Percentiles rank a stretch among this genome's conserved stretches.
phyloP scores from a whole-genome alignment of 2,888 invertebrate genomes.

The Troides oblongomaculatus region DNA sequence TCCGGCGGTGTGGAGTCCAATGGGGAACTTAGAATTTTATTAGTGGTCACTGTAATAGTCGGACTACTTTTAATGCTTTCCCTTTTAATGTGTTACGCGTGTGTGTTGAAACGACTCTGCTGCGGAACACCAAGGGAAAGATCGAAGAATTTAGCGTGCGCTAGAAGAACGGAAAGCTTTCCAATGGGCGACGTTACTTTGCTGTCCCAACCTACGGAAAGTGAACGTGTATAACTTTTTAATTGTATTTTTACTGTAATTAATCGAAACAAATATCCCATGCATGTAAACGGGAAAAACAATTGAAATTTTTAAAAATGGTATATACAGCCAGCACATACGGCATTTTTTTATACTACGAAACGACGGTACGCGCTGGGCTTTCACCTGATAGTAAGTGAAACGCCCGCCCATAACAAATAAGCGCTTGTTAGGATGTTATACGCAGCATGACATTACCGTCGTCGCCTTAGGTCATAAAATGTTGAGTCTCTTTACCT shows the following conservation, averaged over 20 bases:
- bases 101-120: slow-evolving; percentile 82
- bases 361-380: too few species aligned
- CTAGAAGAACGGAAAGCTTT: slow-evolving; percentile 73
- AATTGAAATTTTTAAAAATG: too few species aligned
- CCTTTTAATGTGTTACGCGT: slow-evolving; percentile 83
- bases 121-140: slow-evolving; percentile 77
- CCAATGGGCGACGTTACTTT: slow-evolving; percentile 82
- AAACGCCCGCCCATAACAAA: too few species aligned
- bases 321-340: too few species aligned
- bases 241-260: neutral
- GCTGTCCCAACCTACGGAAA: slow-evolving; percentile 82
- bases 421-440: too few species aligned
- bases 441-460: too few species aligned
- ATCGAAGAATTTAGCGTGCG: slow-evolving; percentile 61
- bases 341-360: too few species aligned
- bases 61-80: slow-evolving; percentile 81
- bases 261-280: neutral
- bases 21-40: slow-evolving; percentile 79
- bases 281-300: too few species aligned
- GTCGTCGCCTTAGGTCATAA: too few species aligned
- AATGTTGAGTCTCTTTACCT: too few species aligned
- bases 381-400: too few species aligned
- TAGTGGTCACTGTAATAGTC: slow-evolving; percentile 80
- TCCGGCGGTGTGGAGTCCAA: slow-evolving; percentile 66
- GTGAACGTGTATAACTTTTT: slow-evolving; percentile 62